Evolutionary conservation across 2,113 vertebrate species (phyloP).

Genomic region (Sapayoa aenigma): DNA sequence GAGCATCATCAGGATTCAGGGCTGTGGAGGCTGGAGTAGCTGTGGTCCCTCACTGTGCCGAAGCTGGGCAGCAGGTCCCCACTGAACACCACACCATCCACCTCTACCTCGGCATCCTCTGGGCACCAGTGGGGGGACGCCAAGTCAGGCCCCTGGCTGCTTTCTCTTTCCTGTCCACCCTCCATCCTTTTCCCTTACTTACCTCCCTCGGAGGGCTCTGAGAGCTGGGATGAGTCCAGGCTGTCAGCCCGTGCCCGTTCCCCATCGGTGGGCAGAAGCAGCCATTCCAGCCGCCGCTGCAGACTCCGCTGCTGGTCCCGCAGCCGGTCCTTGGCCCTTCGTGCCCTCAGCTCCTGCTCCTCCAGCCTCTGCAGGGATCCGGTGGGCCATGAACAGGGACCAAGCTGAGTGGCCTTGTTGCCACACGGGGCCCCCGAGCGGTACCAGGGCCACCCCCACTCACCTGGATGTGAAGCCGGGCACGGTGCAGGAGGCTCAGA

Average conservation of each 20-base stretch:
- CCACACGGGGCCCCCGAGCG: fast-evolving
- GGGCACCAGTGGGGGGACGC: not conserved
- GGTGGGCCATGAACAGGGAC: fast-evolving
- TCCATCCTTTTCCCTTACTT: not conserved
- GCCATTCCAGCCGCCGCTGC: slow-evolving; percentile 76
- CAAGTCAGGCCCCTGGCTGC: fast-evolving
- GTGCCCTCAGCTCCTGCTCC: slow-evolving; percentile 84
- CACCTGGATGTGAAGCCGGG: slow-evolving; percentile 91
- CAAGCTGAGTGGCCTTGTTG: fast-evolving
- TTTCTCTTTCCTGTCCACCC: too few species aligned
- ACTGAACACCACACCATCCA: slow-evolving; percentile 82
- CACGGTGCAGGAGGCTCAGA: slow-evolving; percentile 85
- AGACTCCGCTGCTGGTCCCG: slow-evolving; percentile 83
- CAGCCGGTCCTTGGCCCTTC: slow-evolving; percentile 81
- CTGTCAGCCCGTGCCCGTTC: slow-evolving; percentile 86
- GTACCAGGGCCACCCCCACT: fast-evolving
- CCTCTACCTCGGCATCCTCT: slow-evolving; percentile 91
- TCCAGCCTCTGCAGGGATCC: slow-evolving; percentile 80
- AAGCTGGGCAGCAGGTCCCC: slow-evolving; percentile 74
- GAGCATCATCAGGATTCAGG: slow-evolving; percentile 73
- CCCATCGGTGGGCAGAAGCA: slow-evolving; percentile 46
- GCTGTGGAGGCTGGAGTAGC: slow-evolving; percentile 82
- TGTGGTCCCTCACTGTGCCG: slow-evolving; percentile 80
- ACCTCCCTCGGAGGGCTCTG: slow-evolving; percentile 71
- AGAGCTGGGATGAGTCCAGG: slow-evolving; percentile 84